These are phyloP conservation scores for Callinectes sapidus DNA, from an alignment of 2,888 invertebrate species.

Conservation along the genomic window DNA sequence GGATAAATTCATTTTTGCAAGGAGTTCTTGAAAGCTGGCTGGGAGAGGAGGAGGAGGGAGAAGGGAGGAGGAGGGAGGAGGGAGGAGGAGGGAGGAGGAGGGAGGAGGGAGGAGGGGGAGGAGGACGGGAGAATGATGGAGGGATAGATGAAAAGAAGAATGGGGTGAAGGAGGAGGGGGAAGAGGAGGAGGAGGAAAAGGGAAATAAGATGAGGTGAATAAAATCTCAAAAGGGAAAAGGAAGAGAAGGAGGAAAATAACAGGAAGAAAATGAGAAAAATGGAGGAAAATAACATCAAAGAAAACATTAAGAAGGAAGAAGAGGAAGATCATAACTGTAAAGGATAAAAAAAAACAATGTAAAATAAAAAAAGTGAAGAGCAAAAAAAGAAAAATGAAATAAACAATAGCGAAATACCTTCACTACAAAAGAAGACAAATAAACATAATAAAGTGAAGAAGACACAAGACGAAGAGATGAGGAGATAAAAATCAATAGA, in stretches of 20 bases:
- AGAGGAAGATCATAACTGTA: not conserved
- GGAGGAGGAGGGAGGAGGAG: not conserved
- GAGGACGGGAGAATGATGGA: not conserved
- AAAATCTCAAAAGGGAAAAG: not conserved
- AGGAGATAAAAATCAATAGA: too few relatives aligned
- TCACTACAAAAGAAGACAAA: too few relatives aligned
- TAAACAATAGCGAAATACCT: too few relatives aligned
- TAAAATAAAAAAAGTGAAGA: too few relatives aligned
- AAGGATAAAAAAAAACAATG: too few relatives aligned
- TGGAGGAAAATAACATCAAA: not conserved
- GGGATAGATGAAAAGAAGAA: not conserved
- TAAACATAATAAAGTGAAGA: too few relatives aligned
- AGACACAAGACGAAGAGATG: too few relatives aligned
- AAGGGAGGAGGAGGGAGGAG: not conserved
- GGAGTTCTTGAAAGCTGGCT: not conserved
- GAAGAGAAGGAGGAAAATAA: not conserved
- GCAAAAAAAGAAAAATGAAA: too few relatives aligned
- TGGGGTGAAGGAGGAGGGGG: not conserved
- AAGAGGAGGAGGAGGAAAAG: not conserved
- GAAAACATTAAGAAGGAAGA: not conserved
- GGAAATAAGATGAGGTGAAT: not conserved
- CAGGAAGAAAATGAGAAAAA: not conserved
- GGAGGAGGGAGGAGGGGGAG: not conserved
- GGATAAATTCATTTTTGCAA: conserved; percentile 10
- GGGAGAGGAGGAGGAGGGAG: not conserved